A percentile compares a stretch with the other conserved stretches of the same genome.
These are phyloP conservation scores for Lepas anatifera DNA, from an alignment of 2,888 invertebrate genomes.

Conservation along the genomic window DNA sequence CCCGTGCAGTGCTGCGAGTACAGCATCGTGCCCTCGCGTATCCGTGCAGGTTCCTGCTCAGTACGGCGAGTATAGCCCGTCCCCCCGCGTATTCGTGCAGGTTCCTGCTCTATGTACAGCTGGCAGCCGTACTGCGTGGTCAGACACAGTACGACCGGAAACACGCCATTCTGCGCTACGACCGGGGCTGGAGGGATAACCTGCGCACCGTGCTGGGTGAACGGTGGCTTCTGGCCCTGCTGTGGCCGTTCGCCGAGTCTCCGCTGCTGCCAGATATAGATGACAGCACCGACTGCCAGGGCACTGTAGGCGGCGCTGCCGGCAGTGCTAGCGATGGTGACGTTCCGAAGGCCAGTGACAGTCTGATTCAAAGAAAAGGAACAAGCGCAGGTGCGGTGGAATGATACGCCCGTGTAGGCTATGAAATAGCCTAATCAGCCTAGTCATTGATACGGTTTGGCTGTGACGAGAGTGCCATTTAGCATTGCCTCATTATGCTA, in stretches of 20 bases:
- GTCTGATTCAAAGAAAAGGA: too few species aligned
- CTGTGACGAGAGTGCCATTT: too few species aligned
- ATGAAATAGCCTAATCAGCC: too few species aligned
- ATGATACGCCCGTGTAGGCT: too few species aligned
- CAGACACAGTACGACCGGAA: background rate
- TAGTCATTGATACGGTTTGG: too few species aligned
- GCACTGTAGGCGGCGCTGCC: background rate
- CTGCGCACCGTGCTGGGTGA: background rate
- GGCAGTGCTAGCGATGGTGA: background rate
- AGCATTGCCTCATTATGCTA: too few species aligned
- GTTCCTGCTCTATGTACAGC: background rate
- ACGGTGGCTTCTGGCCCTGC: background rate
- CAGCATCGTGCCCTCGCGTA: too few species aligned
- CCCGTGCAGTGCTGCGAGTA: too few species aligned
- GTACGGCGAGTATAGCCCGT: too few species aligned
- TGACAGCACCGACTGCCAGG: background rate
- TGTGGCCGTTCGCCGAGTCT: background rate
- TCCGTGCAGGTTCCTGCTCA: too few species aligned
- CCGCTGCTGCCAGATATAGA: conserved; percentile 52
- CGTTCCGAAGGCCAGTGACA: too few species aligned
- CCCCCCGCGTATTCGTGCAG: background rate
- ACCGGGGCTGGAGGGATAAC: background rate
- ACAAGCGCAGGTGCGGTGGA: too few species aligned
- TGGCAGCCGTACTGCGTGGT: background rate
- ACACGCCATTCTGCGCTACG: background rate